Evolutionary conservation across 1,140 invertebrate species (phyloP), one percentile per base, ranked within the genome.

Genomic region (Vanessa tameamea): DNA sequence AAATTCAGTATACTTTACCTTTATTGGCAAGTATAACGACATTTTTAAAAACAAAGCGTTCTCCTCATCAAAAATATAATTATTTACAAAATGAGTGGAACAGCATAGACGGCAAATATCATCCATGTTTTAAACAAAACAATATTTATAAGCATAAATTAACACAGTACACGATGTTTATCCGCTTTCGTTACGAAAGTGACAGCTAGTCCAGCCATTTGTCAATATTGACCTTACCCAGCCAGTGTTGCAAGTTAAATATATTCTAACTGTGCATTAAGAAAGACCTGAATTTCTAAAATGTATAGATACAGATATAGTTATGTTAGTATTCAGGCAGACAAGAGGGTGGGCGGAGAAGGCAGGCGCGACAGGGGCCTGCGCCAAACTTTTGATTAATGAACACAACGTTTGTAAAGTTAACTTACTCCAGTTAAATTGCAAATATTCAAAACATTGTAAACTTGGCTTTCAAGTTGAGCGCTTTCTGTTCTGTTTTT

Each of bases 371-470:
- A 88, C 82, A 89, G 82, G 82, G 82, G 85, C 74, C 83, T 89
- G 90, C 88, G 89, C 88, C 87, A 91, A 91, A 91, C 87, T 92
- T 92, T 92, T 92, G 90, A 92, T 92, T 91, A 92, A 92, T 92
- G 90, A 90, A 90, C 82, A 83, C 82, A 86, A 88, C 87, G 88
- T 89, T 89, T 88, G 82, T 86, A 85, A 91, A 92, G 89, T 90
- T 89, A 86, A 88, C 87, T 90, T 89, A 86, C 82, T 87, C 88
- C 78, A 78, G 82, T 79, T 86, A 88, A 88, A 91, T 88, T 86
- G 81, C 79, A 87, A 87, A 89, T 89, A 89, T 89, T 88, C 87
- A 88, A 88, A 88, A 89, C 87, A 89, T 87, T 87, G 86, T 82
- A 83, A 89, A 89, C 87, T 89, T 89, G 79, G 79, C 79, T 81